A percentile compares a stretch with the other conserved stretches of the same genome.
Conservation (phyloP, 1,140 invertebrate species). For the Plodia interpunctella region DNA sequence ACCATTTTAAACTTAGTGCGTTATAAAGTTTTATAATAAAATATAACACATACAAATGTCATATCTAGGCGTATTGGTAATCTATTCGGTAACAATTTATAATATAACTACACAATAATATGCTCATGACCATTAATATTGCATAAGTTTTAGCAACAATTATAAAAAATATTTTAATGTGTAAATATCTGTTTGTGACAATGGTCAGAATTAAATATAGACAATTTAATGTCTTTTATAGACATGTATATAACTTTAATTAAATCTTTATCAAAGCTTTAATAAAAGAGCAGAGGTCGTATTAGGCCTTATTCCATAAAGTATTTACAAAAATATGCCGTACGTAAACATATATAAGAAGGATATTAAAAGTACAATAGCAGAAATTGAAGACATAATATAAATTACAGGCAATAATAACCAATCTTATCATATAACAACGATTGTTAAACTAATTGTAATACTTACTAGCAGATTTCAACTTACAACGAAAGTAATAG, state of each 20-base stretch:
- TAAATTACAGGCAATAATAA: constrained; percentile 37
- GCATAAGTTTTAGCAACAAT: background rate
- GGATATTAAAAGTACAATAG: background rate
- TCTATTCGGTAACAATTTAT: constrained; percentile 5
- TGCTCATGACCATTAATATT: background rate
- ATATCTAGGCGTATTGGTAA: background rate
- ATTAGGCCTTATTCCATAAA: constrained; percentile 7
- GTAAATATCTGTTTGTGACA: constrained; percentile 30
- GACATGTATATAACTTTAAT: constrained; percentile 25
- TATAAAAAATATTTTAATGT: constrained; percentile 7
- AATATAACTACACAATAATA: constrained; percentile 17
- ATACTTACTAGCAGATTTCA: constrained; percentile 31
- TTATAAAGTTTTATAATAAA: background rate
- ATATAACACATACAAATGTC: background rate
- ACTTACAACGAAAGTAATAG: constrained; percentile 36
- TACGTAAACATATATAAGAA: background rate
- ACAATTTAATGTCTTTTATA: constrained; percentile 18
- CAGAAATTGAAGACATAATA: constrained; percentile 18
- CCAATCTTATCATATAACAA: constrained; percentile 35
- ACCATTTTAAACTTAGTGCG: background rate
- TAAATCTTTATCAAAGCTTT: constrained; percentile 32
- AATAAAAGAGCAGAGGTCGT: constrained; percentile 17
- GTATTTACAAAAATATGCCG: constrained; percentile 8
- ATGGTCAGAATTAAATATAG: constrained; percentile 13
- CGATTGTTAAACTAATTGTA: constrained; percentile 34